These are phyloP conservation scores for Bruchidius siliquastri DNA, from an alignment of 2,888 invertebrate species.

Conservation along the genomic window DNA sequence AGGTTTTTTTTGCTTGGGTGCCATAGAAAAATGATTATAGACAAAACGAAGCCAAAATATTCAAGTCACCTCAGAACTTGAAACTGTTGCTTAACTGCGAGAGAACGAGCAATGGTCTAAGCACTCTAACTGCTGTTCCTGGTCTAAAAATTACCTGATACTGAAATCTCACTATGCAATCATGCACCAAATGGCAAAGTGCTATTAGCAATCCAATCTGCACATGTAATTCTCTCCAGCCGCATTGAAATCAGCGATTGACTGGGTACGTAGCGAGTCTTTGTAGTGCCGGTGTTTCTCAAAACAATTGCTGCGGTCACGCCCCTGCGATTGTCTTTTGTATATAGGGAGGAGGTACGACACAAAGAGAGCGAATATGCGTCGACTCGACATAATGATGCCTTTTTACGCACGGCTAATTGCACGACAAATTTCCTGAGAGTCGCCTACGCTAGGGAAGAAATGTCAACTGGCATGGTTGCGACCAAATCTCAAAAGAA, in stretches of 20 bases:
- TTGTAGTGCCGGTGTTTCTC: neutral
- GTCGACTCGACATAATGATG: neutral
- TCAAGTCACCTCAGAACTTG: too few relatives aligned
- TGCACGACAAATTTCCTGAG: neutral
- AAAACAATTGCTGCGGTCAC: neutral
- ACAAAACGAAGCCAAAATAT: too few relatives aligned
- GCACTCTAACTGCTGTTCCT: neutral
- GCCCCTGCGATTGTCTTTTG: neutral
- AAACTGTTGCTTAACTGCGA: too few relatives aligned
- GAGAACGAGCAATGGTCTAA: neutral
- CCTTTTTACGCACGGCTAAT: neutral
- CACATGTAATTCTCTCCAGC: neutral
- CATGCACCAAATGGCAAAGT: neutral
- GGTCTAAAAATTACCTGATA: neutral
- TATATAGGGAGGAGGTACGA: neutral
- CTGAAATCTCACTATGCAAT: neutral
- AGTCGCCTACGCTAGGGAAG: neutral
- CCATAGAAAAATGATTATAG: too few relatives aligned
- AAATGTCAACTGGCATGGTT: neutral
- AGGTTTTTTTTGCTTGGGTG: too few relatives aligned
- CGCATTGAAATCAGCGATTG: neutral
- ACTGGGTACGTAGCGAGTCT: neutral
- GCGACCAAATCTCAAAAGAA: neutral
- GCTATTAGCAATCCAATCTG: neutral
- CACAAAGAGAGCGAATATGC: neutral